These are phyloP conservation scores for Acromyrmex charruanus DNA, from an alignment of 1,140 invertebrate genomes.

Conservation along the genomic window DNA sequence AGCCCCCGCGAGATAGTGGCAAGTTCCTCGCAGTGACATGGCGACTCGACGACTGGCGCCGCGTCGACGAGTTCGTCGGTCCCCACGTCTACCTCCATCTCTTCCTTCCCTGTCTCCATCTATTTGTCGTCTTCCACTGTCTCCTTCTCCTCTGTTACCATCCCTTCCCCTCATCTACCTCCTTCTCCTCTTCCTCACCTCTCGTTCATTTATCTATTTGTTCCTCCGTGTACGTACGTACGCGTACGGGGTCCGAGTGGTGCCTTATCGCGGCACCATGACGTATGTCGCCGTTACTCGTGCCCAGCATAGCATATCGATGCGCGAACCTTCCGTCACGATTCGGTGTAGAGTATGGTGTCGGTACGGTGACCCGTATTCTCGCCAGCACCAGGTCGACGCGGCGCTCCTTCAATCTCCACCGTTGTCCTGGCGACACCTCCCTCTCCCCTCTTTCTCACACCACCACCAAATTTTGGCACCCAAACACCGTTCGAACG, in stretches of 20 bases:
- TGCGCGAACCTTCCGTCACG: constrained; percentile 20
- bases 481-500: not conserved
- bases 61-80: constrained; percentile 73
- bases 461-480: constrained; percentile 6
- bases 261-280: constrained; percentile 23
- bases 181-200: not conserved
- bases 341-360: constrained; percentile 38
- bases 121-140: constrained; percentile 28
- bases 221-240: constrained; percentile 23
- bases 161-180: not conserved
- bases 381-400: constrained; percentile 35
- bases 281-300: constrained; percentile 11
- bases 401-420: constrained; percentile 38
- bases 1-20: constrained; percentile 52
- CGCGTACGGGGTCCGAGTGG: constrained; percentile 3
- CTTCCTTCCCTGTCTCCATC: not conserved
- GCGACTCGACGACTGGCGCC: constrained; percentile 77
- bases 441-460: too few species aligned
- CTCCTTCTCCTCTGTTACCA: not conserved
- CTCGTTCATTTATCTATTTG: constrained; percentile 60
- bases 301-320: constrained; percentile 33
- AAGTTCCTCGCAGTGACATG: constrained; percentile 68
- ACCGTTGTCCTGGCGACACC: not conserved
- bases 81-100: constrained; percentile 58
- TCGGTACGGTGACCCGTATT: constrained; percentile 67